Evolutionary conservation across 64 coral and sea anemone genomes (phyloP).

Genomic region (Stichodactyla mertensii): DNA sequence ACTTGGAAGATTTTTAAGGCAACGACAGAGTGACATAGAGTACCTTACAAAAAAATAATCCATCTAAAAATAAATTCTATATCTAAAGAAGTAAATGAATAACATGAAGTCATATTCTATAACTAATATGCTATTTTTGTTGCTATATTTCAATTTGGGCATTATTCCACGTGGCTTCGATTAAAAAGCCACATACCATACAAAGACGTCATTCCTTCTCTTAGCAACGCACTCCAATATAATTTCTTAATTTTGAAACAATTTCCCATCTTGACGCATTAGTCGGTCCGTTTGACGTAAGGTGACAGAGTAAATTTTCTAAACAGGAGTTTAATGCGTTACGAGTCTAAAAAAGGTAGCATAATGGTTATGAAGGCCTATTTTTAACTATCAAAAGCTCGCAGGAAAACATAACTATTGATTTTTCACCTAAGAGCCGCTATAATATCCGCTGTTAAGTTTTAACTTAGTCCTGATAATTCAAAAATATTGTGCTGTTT

Average conservation of each 20-base stretch:
- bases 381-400: neutral
- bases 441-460: neutral
- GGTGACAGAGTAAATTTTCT: neutral
- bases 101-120: too few relatives aligned
- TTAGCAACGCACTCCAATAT: neutral
- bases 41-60: too few relatives aligned
- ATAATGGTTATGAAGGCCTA: neutral
- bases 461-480: neutral
- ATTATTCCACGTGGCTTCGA: neutral
- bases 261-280: neutral
- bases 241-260: neutral
- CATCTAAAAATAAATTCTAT: too few relatives aligned
- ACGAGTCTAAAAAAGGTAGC: neutral
- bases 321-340: neutral
- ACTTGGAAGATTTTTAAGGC: too few relatives aligned
- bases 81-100: too few relatives aligned
- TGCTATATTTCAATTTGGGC: neutral
- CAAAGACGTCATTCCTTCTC: neutral
- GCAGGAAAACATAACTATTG: neutral
- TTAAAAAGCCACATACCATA: neutral
- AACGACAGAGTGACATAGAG: too few relatives aligned
- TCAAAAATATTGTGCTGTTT: neutral
- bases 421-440: neutral
- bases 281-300: neutral
- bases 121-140: too few relatives aligned